Base-by-base conservation (phyloP, 2,888 invertebrate species). In the Lamproptera curius region DNA sequence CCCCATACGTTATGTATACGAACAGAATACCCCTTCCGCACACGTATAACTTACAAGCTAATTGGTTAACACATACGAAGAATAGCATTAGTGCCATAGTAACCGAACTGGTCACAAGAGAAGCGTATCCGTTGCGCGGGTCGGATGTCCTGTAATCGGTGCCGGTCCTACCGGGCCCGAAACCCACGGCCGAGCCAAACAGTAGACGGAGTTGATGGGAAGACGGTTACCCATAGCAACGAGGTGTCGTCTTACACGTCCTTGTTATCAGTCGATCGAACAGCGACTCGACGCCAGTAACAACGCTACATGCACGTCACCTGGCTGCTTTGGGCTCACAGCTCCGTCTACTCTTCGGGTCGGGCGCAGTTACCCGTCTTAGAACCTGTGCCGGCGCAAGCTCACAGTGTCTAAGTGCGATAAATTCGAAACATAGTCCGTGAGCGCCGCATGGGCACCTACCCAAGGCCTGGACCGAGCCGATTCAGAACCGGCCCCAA, bases 11-110 rank as follows among this genome's bases (percentile, higher is more conserved):
- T 11, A 31, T 20, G 20, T 3, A 20, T n/a, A 20, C 20, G 4
- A 31, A 31, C 31, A 5, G 9, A 31, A 23, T 42, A 42, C 42
- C 38, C 4, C 20, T 20, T 11, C n/a, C 31, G 31, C 31, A 13
- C n/a, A n/a, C n/a, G n/a, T n/a, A 10, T 4, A 31, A 5, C 31
- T 6, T 20, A 20, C 4, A 31, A 11, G 13, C 31, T 31, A 31
- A 11, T 11, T n/a, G 11, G 2, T 28, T 28, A n/a, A 10, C n/a
- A 11, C n/a, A 31, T 11, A 11, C 9, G 13, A 31, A 31, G 31
- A 11, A 31, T 11, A 2, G n/a, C 4, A 5, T 31, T 31, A 31
- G 31, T 6, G 28, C 28, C 28, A n/a, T n/a, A n/a, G 28, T n/a
- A 6, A 28, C 10, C n/a, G 9, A 10, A 10, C 10, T 28, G 2